These are phyloP conservation scores for Nycticebus coucang DNA, from an alignment of 2,113 vertebrate genomes.

Conservation along the genomic window DNA sequence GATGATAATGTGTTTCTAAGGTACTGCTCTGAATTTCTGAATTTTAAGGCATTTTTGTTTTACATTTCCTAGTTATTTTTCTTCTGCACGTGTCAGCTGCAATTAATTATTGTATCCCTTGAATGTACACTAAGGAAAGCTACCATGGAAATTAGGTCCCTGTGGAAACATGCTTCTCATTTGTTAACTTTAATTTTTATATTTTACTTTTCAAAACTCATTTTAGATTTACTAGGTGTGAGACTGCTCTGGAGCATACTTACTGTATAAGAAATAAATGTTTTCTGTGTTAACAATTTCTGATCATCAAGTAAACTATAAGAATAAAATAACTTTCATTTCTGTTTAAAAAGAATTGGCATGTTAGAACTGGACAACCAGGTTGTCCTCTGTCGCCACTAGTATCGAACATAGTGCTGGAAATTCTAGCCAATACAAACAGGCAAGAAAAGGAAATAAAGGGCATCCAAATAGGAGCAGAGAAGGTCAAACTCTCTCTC, in stretches of 20 bases:
- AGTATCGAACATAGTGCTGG: no score
- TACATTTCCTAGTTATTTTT: background rate
- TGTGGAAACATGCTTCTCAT: background rate
- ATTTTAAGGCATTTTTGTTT: conserved; percentile 29
- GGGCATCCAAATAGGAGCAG: no score
- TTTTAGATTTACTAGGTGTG: background rate
- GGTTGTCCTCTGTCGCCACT: no score
- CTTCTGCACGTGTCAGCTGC: background rate
- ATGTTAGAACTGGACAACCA: background rate
- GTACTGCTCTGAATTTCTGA: background rate
- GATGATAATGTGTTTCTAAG: background rate
- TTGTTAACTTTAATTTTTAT: conserved; percentile 22
- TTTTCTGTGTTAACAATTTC: background rate
- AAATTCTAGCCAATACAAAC: no score
- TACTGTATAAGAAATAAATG: background rate
- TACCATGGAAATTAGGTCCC: background rate
- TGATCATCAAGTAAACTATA: background rate
- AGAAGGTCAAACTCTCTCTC: no score
- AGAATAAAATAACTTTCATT: conserved; percentile 29
- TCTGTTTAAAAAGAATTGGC: background rate
- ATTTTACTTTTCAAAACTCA: conserved; percentile 6
- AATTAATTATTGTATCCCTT: background rate
- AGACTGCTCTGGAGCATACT: background rate
- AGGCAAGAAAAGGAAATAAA: no score
- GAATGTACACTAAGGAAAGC: background rate